Evolutionary conservation across 1,140 invertebrate genomes (phyloP).

Genomic region (Plodia interpunctella): DNA sequence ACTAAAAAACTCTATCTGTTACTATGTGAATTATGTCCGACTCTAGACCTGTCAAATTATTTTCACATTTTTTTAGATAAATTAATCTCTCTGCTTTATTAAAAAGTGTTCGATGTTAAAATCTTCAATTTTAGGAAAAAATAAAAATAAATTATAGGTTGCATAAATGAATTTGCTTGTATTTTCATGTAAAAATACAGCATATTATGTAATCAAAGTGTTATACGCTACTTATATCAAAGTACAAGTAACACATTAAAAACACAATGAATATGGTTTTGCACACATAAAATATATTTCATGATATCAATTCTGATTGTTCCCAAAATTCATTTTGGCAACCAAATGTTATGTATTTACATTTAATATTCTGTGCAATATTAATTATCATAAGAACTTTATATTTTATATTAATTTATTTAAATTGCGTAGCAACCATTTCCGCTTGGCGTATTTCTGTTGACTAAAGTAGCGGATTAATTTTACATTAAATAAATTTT

Average conservation of each 20-base stretch:
- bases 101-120: neutral
- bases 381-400: conserved; percentile 19
- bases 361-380: conserved; percentile 27
- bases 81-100: neutral
- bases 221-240: too few species aligned
- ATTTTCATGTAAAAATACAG: too few species aligned
- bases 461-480: conserved; percentile 57
- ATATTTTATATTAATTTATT: conserved; percentile 17
- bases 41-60: conserved; percentile 17
- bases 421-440: conserved; percentile 55
- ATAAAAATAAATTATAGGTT: neutral
- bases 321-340: too few species aligned
- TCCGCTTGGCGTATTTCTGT: conserved; percentile 52
- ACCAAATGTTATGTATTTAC: neutral
- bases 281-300: too few species aligned
- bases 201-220: too few species aligned
- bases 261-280: too few species aligned
- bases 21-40: conserved; percentile 1
- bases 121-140: neutral
- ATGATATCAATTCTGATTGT: too few species aligned
- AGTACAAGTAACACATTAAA: too few species aligned
- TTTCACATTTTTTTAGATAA: conserved; percentile 19
- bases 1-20: too few species aligned
- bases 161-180: too few species aligned
- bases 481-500: conserved; percentile 69